Evolutionary conservation across 2,888 invertebrate genomes (phyloP).

Genomic region (Lucinisca nassula): DNA sequence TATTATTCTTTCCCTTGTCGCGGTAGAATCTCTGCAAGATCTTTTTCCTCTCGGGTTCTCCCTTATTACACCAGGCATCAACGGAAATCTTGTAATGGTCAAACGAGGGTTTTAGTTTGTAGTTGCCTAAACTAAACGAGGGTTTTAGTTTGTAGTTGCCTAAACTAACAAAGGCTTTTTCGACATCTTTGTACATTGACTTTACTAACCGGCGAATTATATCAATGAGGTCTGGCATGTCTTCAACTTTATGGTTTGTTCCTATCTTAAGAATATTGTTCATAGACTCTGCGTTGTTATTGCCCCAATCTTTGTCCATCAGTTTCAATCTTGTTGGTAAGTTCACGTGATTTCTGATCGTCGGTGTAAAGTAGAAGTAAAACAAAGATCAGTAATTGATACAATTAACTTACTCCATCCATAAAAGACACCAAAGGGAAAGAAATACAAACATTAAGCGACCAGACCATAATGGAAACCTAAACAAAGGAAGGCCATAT

Average conservation of each 20-base stretch:
- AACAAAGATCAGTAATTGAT: too few species aligned
- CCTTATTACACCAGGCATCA: constrained; percentile 25
- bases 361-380: too few species aligned
- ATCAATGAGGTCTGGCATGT: constrained; percentile 27
- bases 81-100: background rate
- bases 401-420: too few species aligned
- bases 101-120: background rate
- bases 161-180: constrained; percentile 23
- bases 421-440: too few species aligned
- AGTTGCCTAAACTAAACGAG: constrained; percentile 23
- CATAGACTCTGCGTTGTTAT: constrained; percentile 35
- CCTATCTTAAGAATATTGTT: constrained; percentile 30
- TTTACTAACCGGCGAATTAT: constrained; percentile 14
- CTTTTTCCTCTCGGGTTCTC: background rate
- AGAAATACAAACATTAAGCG: too few species aligned
- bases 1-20: background rate
- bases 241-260: constrained; percentile 20
- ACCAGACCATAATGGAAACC: too few species aligned
- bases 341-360: constrained; percentile 31
- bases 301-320: constrained; percentile 34
- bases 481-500: too few species aligned
- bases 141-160: constrained; percentile 18
- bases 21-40: background rate
- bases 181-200: constrained; percentile 32
- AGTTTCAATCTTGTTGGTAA: constrained; percentile 4